These are phyloP conservation scores for Scomber scombrus DNA, from an alignment of 2,113 vertebrate genomes.

Conservation along the genomic window DNA sequence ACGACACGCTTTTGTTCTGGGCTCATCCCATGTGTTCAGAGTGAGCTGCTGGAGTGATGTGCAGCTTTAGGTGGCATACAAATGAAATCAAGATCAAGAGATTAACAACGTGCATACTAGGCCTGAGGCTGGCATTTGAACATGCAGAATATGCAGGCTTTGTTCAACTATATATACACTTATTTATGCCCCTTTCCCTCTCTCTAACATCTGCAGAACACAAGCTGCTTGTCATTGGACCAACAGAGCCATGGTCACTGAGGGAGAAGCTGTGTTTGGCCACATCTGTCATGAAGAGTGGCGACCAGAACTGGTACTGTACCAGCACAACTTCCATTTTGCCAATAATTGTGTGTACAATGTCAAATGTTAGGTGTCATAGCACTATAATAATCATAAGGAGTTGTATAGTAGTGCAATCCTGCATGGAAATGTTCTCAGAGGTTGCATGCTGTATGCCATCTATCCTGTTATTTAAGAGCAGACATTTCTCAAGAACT, in stretches of 20 bases:
- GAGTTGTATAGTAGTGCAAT: background rate
- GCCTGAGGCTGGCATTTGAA: slow-evolving; percentile 11
- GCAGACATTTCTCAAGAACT: no score
- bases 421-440: no score
- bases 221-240: slow-evolving; percentile 92
- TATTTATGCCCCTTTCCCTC: background rate
- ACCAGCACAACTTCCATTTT: background rate
- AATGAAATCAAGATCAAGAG: background rate
- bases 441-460: no score
- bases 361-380: background rate
- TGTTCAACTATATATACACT: background rate
- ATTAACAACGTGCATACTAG: slow-evolving; percentile 6
- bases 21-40: background rate
- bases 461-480: no score
- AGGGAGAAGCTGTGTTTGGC: slow-evolving; percentile 97
- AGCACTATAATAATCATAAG: background rate
- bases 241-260: slow-evolving; percentile 96
- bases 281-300: slow-evolving; percentile 98
- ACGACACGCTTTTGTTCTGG: slow-evolving; percentile 20
- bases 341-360: no score
- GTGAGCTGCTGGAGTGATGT: slow-evolving; percentile 10
- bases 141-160: background rate
- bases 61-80: slow-evolving; percentile 19
- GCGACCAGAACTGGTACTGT: slow-evolving; percentile 97
- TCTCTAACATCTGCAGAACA: slow-evolving; percentile 86